A percentile compares a stretch with the other conserved stretches of the same genome.
These are phyloP conservation scores for Neuroterus valhalla DNA, from an alignment of 1,140 invertebrate genomes.

Conservation along the genomic window DNA sequence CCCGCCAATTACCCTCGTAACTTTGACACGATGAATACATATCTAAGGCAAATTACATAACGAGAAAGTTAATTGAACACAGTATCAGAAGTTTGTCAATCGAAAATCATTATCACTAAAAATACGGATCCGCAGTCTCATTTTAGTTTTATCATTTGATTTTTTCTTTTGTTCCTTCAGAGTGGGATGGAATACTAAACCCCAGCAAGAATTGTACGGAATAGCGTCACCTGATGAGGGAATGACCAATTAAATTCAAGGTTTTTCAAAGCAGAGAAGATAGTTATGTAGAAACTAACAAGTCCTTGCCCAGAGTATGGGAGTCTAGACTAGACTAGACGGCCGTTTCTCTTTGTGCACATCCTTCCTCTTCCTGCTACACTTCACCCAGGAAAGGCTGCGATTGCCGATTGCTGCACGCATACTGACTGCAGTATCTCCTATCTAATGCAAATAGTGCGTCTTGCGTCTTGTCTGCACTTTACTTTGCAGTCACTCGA, in stretches of 20 bases:
- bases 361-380: slow-evolving; percentile 25
- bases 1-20: background rate
- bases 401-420: background rate
- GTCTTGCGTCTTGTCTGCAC: background rate
- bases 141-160: no score
- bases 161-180: background rate
- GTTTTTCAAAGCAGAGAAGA: background rate
- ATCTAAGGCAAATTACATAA: background rate
- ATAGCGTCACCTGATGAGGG: background rate
- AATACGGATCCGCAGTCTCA: no score
- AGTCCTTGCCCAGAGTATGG: background rate
- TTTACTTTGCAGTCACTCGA: slow-evolving; percentile 8
- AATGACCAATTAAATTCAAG: slow-evolving; percentile 8
- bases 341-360: slow-evolving; percentile 7
- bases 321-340: no score
- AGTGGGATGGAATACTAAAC: background rate
- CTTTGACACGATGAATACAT: background rate
- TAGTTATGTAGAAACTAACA: slow-evolving; percentile 24
- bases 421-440: background rate
- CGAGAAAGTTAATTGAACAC: no score
- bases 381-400: slow-evolving; percentile 15
- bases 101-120: no score
- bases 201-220: background rate
- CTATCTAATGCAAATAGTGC: slow-evolving; percentile 29
- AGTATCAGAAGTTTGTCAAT: no score